Evolutionary conservation across 2,113 vertebrate genomes (phyloP).

Genomic region (Nymphicus hollandicus): DNA sequence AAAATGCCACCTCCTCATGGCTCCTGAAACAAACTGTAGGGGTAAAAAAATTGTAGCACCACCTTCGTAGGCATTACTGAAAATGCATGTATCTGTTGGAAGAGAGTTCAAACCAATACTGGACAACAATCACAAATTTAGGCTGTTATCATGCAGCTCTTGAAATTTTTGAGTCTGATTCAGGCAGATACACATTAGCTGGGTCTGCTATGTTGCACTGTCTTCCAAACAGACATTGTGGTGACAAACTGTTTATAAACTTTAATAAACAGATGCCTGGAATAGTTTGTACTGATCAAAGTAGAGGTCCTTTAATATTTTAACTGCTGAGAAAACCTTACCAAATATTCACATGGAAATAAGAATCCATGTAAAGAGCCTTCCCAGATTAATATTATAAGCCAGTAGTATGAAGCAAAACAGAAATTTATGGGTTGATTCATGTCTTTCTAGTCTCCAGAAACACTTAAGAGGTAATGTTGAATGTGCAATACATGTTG

Average conservation of each 20-base stretch:
- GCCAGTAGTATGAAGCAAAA: not conserved
- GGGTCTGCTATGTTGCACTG: not conserved
- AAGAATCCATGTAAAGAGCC: not conserved
- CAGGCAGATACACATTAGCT: not conserved
- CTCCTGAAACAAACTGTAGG: not conserved
- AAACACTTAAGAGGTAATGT: not conserved
- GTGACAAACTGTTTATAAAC: not conserved
- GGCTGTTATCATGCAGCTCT: not conserved
- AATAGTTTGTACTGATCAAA: not conserved
- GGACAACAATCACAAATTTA: not conserved
- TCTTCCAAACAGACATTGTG: not conserved
- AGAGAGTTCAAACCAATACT: not conserved
- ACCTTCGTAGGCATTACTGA: not conserved
- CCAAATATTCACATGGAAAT: not conserved
- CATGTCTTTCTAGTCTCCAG: not conserved
- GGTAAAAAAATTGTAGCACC: not conserved
- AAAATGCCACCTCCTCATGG: not conserved
- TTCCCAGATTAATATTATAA: not conserved
- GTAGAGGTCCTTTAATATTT: not conserved
- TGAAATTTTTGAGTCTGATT: not conserved
- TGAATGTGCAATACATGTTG: not conserved
- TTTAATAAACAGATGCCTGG: not conserved
- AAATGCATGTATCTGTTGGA: accelerated
- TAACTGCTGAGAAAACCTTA: not conserved
- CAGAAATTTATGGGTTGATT: not conserved